A percentile compares a stretch with the other conserved stretches of the same genome.
Conservation (phyloP, 2,888 invertebrate species). For the Crocallis elinguaria region DNA sequence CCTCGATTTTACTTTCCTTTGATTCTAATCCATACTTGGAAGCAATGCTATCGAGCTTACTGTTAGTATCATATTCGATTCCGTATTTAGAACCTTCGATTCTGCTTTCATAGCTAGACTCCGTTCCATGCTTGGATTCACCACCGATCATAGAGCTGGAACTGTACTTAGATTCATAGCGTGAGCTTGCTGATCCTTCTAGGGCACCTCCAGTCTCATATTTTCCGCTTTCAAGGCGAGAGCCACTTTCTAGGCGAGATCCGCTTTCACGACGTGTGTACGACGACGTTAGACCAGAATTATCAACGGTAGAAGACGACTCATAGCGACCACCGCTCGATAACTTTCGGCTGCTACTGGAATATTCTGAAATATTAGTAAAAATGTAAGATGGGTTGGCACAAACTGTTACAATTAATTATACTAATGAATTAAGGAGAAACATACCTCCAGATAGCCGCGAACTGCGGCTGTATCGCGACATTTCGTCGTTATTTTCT, state of each 20-base stretch:
- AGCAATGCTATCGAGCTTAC: conserved; percentile 64
- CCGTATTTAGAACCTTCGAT: conserved; percentile 47
- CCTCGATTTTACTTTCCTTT: conserved; percentile 63
- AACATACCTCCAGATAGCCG: conserved; percentile 86
- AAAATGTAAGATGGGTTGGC: not conserved
- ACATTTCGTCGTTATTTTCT: conserved; percentile 77
- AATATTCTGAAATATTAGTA: conserved; percentile 61
- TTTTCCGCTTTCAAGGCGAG: conserved; percentile 62
- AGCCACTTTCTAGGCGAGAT: conserved; percentile 68
- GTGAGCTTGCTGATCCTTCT: conserved; percentile 64
- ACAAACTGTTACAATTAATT: not conserved
- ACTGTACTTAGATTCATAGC: conserved; percentile 71
- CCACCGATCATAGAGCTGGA: conserved; percentile 55
- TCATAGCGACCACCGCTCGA: conserved; percentile 72
- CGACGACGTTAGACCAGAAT: conserved; percentile 59
- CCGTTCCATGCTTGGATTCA: conserved; percentile 41
- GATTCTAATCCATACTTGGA: conserved; percentile 69
- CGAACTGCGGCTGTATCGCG: conserved; percentile 86
- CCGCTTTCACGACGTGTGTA: conserved; percentile 75
- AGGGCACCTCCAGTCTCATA: conserved; percentile 60
- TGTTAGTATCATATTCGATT: conserved; percentile 50
- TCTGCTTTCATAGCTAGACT: conserved; percentile 47
- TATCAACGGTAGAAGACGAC: conserved; percentile 65
- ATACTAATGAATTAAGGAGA: too few species aligned
- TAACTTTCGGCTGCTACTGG: conserved; percentile 70